These are phyloP conservation scores for Chrysolina haemoptera DNA, from an alignment of 2,888 invertebrate genomes.

Conservation along the genomic window DNA sequence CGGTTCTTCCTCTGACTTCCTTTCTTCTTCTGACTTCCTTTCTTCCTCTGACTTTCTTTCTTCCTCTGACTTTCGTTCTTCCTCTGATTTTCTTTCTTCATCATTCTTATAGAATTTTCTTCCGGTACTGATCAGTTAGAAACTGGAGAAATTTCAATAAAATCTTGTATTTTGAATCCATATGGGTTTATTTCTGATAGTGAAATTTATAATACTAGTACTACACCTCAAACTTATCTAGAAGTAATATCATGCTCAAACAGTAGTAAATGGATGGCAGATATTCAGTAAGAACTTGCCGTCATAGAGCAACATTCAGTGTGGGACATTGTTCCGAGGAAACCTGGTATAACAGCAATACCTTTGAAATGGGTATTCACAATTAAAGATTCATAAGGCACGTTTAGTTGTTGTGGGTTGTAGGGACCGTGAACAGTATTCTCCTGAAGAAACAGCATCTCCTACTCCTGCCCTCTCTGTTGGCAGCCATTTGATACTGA, in stretches of 20 bases:
- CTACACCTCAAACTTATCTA: background rate
- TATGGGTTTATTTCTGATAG: background rate
- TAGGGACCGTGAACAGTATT: too few species aligned
- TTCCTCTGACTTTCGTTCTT: too few species aligned
- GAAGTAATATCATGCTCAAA: background rate
- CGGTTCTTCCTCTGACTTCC: too few species aligned
- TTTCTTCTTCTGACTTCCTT: too few species aligned
- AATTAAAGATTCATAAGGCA: too few species aligned
- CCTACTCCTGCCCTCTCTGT: too few species aligned
- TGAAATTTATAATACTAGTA: background rate
- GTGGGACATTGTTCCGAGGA: background rate
- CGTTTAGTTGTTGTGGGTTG: too few species aligned
- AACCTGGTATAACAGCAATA: constrained; percentile 13
- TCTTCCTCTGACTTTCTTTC: too few species aligned
- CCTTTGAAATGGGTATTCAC: background rate
- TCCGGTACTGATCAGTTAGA: background rate
- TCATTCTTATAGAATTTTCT: too few species aligned
- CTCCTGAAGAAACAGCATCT: too few species aligned
- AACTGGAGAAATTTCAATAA: background rate
- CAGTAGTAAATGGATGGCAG: background rate
- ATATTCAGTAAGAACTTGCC: background rate
- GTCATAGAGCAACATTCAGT: background rate
- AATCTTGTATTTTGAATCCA: constrained; percentile 3
- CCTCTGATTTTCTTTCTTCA: too few species aligned
- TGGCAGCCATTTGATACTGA: too few species aligned